Base-by-base conservation (phyloP, 1,140 invertebrate species). In the Acromyrmex charruanus region DNA sequence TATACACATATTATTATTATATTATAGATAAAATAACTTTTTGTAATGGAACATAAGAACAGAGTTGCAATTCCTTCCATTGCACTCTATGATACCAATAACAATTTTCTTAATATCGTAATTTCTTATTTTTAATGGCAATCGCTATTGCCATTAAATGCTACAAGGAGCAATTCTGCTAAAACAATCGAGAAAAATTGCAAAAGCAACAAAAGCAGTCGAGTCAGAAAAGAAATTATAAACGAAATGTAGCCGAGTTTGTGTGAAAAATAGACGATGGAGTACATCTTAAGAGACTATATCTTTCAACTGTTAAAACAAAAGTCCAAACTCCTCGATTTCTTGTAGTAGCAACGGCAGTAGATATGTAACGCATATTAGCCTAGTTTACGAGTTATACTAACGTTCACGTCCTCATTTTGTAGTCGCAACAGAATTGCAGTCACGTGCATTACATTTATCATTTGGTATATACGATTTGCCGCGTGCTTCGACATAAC, bases 401-500 rank as follows among this genome's bases (percentile, higher is more conserved):
- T 28, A 74, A n/a, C 58, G 28, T 84, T 84, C 28, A 35, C 31
- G 25, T 59, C 49, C 53, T 7, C 80, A 74, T 74, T 74, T 82
- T 61, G 66, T 66, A 66, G 18, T 66, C 35, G 25, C 25, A 49
- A 35, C 55, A 39, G 14, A 84, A 84, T 84, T 81, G 25, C 51
- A 81, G 44, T 35, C 80, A 84, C 80, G 80, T 35, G 80, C 55
- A 31, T 84, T 49, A 74, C 80, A 74, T 61, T 82, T 82, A 44
- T 84, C 69, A 74, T 61, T 3, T 18, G 18, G 25, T 58, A 18
- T 49, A 55, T 75, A 75, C 69, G 39, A 75, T 84, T 75, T 39
- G 79, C 79, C 79, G 66, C 80, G 80, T 63, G 69, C n/a, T 84
- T 84, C 58, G 80, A 84, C 69, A 61, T 55, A 84, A 84, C 58